These are phyloP conservation scores for Parnassius orleans DNA, from an alignment of 2,888 invertebrate species.

Conservation along the genomic window DNA sequence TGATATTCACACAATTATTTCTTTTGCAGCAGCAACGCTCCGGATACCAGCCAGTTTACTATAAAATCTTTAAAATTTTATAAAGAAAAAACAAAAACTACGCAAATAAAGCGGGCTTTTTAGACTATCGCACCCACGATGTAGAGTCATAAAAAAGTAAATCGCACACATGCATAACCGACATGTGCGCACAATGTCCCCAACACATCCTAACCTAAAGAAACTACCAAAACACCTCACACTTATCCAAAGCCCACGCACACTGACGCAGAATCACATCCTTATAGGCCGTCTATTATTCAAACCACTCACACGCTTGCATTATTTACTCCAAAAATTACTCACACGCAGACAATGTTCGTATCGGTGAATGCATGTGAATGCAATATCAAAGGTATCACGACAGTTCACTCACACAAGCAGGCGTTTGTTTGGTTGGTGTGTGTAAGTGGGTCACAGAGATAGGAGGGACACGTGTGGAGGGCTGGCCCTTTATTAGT, in stretches of 20 bases:
- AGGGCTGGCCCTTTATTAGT: conserved; percentile 67
- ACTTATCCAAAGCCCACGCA: conserved; percentile 24
- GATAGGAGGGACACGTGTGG: conserved; percentile 77
- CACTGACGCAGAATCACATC: conserved; percentile 29
- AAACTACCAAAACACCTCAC: conserved; percentile 15
- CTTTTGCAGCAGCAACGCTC: too few species aligned
- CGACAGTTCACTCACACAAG: conserved; percentile 39
- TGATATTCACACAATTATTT: too few species aligned
- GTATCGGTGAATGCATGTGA: conserved; percentile 44
- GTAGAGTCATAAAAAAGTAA: conserved; percentile 32
- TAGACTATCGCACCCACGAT: conserved; percentile 36
- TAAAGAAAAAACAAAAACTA: conserved; percentile 22
- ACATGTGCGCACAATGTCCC: background rate
- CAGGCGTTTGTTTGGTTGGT: conserved; percentile 37
- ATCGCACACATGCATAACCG: conserved; percentile 13
- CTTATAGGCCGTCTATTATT: conserved; percentile 38
- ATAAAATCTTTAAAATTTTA: background rate
- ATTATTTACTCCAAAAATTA: conserved; percentile 54
- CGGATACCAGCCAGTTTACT: too few species aligned
- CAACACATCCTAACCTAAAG: conserved; percentile 9
- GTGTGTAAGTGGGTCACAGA: conserved; percentile 76
- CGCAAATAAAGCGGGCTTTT: conserved; percentile 33
- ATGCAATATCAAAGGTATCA: conserved; percentile 42
- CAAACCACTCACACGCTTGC: conserved; percentile 45
- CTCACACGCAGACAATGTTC: conserved; percentile 37